These are phyloP conservation scores for Morinoia aosen DNA, from an alignment of 2,888 invertebrate species.

Conservation along the genomic window DNA sequence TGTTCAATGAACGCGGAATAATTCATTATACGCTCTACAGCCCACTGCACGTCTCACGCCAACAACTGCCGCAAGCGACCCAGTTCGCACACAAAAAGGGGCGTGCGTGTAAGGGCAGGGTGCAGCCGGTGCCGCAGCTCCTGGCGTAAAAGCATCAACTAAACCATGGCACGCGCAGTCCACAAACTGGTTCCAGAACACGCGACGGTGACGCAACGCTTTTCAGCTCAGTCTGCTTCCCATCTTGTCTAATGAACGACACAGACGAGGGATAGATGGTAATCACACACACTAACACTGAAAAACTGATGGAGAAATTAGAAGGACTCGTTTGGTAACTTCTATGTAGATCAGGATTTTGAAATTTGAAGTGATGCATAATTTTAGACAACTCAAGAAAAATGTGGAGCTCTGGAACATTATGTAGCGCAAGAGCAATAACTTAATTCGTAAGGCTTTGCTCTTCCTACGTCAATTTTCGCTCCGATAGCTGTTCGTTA, in stretches of 20 bases:
- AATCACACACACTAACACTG: background rate
- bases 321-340: background rate
- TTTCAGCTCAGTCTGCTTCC: background rate
- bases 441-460: too few species aligned
- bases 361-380: background rate
- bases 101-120: background rate
- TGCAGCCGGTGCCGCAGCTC: background rate
- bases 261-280: background rate
- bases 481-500: too few species aligned
- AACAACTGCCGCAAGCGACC: background rate
- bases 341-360: background rate
- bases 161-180: background rate
- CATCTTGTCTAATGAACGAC: background rate
- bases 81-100: background rate
- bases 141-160: background rate
- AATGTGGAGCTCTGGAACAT: too few species aligned
- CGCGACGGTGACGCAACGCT: background rate
- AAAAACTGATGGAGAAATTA: background rate
- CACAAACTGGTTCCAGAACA: too few species aligned
- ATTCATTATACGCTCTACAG: background rate
- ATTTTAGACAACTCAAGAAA: background rate
- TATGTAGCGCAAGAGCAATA: too few species aligned
- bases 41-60: background rate
- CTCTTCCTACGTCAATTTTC: too few species aligned
- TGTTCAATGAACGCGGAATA: too few species aligned